Conservation (phyloP, 2,888 invertebrate genomes). For the Falcaria lacertinaria region DNA sequence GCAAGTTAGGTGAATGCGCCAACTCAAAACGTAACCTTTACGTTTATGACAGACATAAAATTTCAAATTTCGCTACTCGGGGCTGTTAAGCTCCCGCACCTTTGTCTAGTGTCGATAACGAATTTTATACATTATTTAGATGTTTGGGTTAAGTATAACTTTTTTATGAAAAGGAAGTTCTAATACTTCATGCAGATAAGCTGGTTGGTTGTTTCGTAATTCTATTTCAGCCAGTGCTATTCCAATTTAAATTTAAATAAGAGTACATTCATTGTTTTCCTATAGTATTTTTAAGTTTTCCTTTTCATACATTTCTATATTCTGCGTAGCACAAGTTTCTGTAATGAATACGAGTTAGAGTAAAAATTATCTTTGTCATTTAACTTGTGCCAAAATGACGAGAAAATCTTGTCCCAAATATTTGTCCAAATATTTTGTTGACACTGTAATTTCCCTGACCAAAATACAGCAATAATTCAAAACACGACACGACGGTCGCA, state of each 20-base stretch:
- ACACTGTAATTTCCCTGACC: slow-evolving; percentile 30
- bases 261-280: too few relatives aligned
- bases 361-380: neutral
- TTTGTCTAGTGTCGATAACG: slow-evolving; percentile 30
- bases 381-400: neutral
- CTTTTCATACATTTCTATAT: too few relatives aligned
- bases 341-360: neutral
- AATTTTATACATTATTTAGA: slow-evolving; percentile 12
- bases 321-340: neutral
- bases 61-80: slow-evolving; percentile 63
- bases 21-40: slow-evolving; percentile 57
- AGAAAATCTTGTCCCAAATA: slow-evolving; percentile 2
- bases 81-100: slow-evolving; percentile 34
- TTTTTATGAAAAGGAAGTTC: neutral
- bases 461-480: slow-evolving; percentile 60
- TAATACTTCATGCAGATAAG: neutral
- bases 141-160: neutral
- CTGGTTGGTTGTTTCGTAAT: neutral
- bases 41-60: slow-evolving; percentile 69
- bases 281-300: too few relatives aligned
- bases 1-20: slow-evolving; percentile 51
- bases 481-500: slow-evolving; percentile 31
- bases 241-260: too few relatives aligned
- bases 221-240: too few relatives aligned
- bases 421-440: slow-evolving; percentile 24